Percentiles rank a stretch among this genome's conserved stretches.
Evolutionary conservation across 1,140 invertebrate genomes (phyloP).

Genomic region (Doryteuthis pealeii): DNA sequence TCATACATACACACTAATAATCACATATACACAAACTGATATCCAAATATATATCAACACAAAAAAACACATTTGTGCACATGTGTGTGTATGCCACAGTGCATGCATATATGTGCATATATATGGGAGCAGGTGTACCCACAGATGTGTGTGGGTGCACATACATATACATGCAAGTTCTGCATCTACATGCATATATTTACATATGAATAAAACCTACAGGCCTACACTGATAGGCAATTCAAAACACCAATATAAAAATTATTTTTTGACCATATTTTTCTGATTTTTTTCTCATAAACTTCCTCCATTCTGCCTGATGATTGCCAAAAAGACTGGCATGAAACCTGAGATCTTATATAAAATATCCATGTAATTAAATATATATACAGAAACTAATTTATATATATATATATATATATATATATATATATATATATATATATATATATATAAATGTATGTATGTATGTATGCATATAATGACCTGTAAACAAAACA

Average conservation of each 20-base stretch:
- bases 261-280: no score
- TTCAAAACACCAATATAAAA: no score
- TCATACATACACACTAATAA: no score
- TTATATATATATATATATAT: neutral
- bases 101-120: neutral
- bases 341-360: no score
- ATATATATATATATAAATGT: neutral
- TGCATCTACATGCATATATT: neutral
- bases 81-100: neutral
- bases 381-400: no score
- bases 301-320: no score
- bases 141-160: neutral
- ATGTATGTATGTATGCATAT: neutral
- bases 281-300: no score
- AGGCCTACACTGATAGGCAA: no score
- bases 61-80: neutral
- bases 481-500: neutral
- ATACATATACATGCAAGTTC: neutral
- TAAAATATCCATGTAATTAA: no score
- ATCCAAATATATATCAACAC: neutral
- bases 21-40: neutral
- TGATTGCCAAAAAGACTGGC: no score
- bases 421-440: slow-evolving; percentile 7
- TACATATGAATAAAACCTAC: no score
- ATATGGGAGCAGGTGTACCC: neutral